phyloP scores from a whole-genome alignment of 2,797 vertebrate genomes.

The Moxostoma hubbsi region DNA sequence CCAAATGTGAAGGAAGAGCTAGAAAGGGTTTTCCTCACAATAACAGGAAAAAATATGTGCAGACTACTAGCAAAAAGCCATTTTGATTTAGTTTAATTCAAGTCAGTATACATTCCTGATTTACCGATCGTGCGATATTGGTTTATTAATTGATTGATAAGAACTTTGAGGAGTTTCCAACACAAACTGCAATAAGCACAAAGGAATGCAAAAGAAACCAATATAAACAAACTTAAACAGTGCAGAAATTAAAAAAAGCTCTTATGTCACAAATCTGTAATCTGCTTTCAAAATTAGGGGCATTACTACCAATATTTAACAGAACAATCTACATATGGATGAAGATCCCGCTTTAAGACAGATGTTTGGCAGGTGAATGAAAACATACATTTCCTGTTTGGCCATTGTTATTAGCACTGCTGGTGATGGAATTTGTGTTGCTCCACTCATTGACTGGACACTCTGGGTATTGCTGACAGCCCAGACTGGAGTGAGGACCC shows the following conservation, averaged over 20 bases:
- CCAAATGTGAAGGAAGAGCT: not conserved
- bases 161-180: constrained; percentile 25
- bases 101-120: too few species aligned
- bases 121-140: too few species aligned
- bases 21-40: not conserved
- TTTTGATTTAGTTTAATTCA: not conserved
- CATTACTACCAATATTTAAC: not conserved
- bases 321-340: not conserved
- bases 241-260: constrained; percentile 19
- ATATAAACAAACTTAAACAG: constrained; percentile 19
- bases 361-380: not conserved
- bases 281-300: constrained; percentile 20
- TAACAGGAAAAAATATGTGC: not conserved
- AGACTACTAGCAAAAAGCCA: not conserved
- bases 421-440: constrained; percentile 75
- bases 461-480: constrained; percentile 82
- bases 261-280: not conserved
- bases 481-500: constrained; percentile 74
- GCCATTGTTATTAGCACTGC: constrained; percentile 77
- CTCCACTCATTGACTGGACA: constrained; percentile 85
- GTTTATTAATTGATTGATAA: not conserved
- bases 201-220: constrained; percentile 22
- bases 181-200: constrained; percentile 46
- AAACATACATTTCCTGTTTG: constrained; percentile 84
- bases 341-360: not conserved